A percentile compares a stretch with the other conserved stretches of the same genome.
phyloP scores from a whole-genome alignment of 2,113 vertebrate species.

The Chaetodon auriga region DNA sequence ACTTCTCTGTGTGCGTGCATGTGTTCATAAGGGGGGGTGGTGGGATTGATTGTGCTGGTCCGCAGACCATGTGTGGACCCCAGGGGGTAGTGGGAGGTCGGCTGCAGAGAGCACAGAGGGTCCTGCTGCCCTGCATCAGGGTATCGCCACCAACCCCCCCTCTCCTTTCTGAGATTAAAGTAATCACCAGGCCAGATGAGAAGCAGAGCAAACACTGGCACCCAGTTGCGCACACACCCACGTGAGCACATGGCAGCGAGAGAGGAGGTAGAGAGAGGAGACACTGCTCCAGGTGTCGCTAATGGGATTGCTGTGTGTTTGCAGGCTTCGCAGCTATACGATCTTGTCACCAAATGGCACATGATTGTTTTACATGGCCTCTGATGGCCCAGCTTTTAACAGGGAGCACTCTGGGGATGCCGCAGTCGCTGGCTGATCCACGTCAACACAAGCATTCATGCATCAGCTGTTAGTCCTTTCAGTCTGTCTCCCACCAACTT shows the following conservation, averaged over 20 bases:
- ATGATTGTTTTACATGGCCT: slow-evolving; percentile 62
- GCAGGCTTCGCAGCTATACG: slow-evolving; percentile 52
- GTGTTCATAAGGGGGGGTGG: slow-evolving; percentile 42
- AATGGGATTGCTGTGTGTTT: slow-evolving; percentile 79
- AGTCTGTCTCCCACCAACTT: neutral
- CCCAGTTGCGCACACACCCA: slow-evolving; percentile 65
- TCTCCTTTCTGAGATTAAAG: slow-evolving; percentile 79
- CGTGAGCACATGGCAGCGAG: slow-evolving; percentile 59
- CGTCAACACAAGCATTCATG: slow-evolving; percentile 20
- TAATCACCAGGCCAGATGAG: slow-evolving; percentile 82
- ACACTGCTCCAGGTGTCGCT: slow-evolving; percentile 73
- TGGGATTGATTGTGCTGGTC: slow-evolving; percentile 73
- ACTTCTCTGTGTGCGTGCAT: slow-evolving; percentile 58
- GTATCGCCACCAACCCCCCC: slow-evolving; percentile 54
- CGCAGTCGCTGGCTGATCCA: neutral
- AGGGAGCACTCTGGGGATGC: slow-evolving; percentile 23
- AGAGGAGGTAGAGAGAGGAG: slow-evolving; percentile 16
- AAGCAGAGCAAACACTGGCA: slow-evolving; percentile 72
- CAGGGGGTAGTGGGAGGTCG: slow-evolving; percentile 78
- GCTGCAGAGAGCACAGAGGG: slow-evolving; percentile 57
- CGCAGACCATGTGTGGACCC: slow-evolving; percentile 78
- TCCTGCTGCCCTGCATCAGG: slow-evolving; percentile 73
- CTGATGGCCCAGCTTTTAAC: slow-evolving; percentile 35
- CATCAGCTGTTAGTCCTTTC: slow-evolving; percentile 11
- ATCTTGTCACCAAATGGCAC: slow-evolving; percentile 73